Percentiles rank a stretch among this genome's conserved stretches.
phyloP scores from a whole-genome alignment of 2,888 invertebrate species.

The Harpalus rubripes region DNA sequence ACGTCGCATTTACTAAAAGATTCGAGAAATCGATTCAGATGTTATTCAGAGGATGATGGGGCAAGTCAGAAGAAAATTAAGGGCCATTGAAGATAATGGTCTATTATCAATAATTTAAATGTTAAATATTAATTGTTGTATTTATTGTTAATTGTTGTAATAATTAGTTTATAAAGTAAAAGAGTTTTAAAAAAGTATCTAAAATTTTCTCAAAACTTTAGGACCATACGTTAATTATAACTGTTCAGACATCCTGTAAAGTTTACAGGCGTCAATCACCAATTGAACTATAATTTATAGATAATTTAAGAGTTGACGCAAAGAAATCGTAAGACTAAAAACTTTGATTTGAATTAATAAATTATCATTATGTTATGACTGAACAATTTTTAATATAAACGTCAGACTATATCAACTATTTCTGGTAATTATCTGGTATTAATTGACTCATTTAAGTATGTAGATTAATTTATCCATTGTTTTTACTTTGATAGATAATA shows the following conservation, averaged over 20 bases:
- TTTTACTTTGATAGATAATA: background rate
- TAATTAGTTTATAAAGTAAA: too few relatives aligned
- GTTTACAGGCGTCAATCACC: background rate
- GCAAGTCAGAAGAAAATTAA: too few relatives aligned
- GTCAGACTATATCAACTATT: background rate
- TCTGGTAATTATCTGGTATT: background rate
- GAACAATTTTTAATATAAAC: background rate
- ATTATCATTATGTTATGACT: background rate
- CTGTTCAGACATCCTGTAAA: background rate
- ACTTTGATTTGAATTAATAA: background rate
- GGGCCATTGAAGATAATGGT: too few relatives aligned
- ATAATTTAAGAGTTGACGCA: background rate
- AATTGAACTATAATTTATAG: background rate
- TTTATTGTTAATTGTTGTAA: too few relatives aligned
- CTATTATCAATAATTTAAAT: too few relatives aligned
- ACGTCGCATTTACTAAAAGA: too few relatives aligned
- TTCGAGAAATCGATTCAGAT: too few relatives aligned
- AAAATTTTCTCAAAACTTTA: too few relatives aligned
- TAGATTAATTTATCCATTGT: background rate
- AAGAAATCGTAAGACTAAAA: background rate
- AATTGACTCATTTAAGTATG: background rate
- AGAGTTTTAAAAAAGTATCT: too few relatives aligned
- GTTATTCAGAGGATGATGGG: too few relatives aligned
- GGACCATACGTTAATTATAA: too few relatives aligned
- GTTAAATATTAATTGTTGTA: too few relatives aligned